Conservation (phyloP, 2,888 invertebrate genomes). For the Tetranychus piercei region DNA sequence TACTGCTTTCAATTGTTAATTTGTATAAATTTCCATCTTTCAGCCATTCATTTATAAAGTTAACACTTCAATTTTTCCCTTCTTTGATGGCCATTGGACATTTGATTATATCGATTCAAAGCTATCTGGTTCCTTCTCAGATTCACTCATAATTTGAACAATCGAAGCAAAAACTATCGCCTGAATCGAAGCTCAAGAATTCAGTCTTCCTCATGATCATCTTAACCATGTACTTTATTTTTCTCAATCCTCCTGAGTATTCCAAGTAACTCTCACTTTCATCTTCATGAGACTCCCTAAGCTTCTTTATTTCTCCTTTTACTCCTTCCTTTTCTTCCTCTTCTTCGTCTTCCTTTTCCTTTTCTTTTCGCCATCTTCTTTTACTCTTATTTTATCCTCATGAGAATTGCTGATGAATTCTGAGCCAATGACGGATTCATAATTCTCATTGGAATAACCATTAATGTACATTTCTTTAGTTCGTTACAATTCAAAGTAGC, state of each 20-base stretch:
- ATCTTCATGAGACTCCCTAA: too few relatives aligned
- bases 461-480: not conserved
- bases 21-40: too few relatives aligned
- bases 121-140: too few relatives aligned
- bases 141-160: too few relatives aligned
- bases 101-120: too few relatives aligned
- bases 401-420: not conserved
- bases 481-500: not conserved
- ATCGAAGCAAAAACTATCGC: too few relatives aligned
- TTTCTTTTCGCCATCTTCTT: not conserved
- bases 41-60: too few relatives aligned
- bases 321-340: not conserved
- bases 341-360: not conserved
- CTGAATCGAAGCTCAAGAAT: too few relatives aligned
- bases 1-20: too few relatives aligned
- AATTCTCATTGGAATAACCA: constrained; percentile 1
- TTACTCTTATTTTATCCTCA: not conserved
- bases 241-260: not conserved
- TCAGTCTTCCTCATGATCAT: too few relatives aligned
- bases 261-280: not conserved
- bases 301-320: not conserved
- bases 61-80: too few relatives aligned
- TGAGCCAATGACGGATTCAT: not conserved
- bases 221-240: not conserved
- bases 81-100: too few relatives aligned